Evolutionary conservation across 1,140 invertebrate species (phyloP).

Genomic region (Pinna nobilis): DNA sequence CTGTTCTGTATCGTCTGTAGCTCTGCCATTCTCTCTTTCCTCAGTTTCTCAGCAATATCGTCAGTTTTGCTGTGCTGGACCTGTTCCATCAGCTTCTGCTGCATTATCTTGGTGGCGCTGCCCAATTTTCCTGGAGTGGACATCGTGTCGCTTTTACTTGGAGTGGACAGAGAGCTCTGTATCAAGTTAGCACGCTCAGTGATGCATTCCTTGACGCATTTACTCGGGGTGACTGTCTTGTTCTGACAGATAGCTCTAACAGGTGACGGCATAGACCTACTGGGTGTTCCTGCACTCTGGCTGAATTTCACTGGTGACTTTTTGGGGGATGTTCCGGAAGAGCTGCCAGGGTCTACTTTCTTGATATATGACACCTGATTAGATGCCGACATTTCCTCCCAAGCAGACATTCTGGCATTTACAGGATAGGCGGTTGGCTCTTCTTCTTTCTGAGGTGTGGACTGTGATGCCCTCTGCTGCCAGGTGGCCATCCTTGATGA

Average conservation of each 20-base stretch:
- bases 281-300: slow-evolving; percentile 12
- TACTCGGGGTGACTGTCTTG: slow-evolving; percentile 49
- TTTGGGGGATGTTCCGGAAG: slow-evolving; percentile 25
- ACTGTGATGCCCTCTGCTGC: slow-evolving; percentile 60
- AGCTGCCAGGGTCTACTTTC: slow-evolving; percentile 59
- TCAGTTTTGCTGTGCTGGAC: slow-evolving; percentile 51
- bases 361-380: slow-evolving; percentile 64
- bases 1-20: slow-evolving; percentile 67
- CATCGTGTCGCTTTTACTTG: not conserved
- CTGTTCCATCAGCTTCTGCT: slow-evolving; percentile 65
- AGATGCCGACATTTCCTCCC: slow-evolving; percentile 63
- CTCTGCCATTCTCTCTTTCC: slow-evolving; percentile 69
- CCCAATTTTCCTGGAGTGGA: slow-evolving; percentile 56
- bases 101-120: slow-evolving; percentile 64
- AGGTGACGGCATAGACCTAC: slow-evolving; percentile 34
- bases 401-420: slow-evolving; percentile 67
- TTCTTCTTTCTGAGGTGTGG: slow-evolving; percentile 49
- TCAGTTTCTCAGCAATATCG: slow-evolving; percentile 59
- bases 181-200: slow-evolving; percentile 51
- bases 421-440: slow-evolving; percentile 69
- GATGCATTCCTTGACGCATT: slow-evolving; percentile 59
- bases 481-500: slow-evolving; percentile 69
- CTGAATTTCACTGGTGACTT: slow-evolving; percentile 29
- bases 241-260: slow-evolving; percentile 38
- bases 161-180: slow-evolving; percentile 10